A percentile compares a stretch with the other conserved stretches of the same genome.
Evolutionary conservation across 2,113 vertebrate species (phyloP).

Genomic region (Leucoraja erinaceus): DNA sequence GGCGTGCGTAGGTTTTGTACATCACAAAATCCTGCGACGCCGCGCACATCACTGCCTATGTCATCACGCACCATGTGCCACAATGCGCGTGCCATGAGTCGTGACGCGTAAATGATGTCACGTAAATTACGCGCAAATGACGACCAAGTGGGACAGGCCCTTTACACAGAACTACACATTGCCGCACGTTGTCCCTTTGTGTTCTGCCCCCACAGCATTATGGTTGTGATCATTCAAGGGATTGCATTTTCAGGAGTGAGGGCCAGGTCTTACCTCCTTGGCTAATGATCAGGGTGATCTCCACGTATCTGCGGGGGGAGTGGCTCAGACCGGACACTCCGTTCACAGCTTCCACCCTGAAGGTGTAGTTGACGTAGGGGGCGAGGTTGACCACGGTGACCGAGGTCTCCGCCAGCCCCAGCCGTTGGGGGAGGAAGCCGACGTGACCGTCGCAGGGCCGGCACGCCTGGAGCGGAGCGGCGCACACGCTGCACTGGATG

Average conservation of each 20-base stretch:
- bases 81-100: too few relatives aligned
- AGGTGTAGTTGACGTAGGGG: conserved; percentile 80
- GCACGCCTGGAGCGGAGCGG: conserved; percentile 45
- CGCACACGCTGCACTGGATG: conserved; percentile 71
- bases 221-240: background rate
- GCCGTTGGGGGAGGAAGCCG: conserved; percentile 85
- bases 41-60: too few relatives aligned
- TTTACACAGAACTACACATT: too few relatives aligned
- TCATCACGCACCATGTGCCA: too few relatives aligned
- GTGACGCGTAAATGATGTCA: too few relatives aligned
- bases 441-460: conserved; percentile 73
- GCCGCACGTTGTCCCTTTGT: too few relatives aligned
- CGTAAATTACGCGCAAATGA: too few relatives aligned
- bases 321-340: conserved; percentile 76
- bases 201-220: background rate
- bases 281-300: conserved; percentile 78
- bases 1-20: too few relatives aligned
- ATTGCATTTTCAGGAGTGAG: background rate
- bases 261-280: conserved; percentile 59
- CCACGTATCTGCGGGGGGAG: conserved; percentile 62
- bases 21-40: too few relatives aligned
- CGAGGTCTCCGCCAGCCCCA: conserved; percentile 68
- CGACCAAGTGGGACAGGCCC: too few relatives aligned
- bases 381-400: conserved; percentile 85
- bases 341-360: conserved; percentile 77